Evolutionary conservation across 2,797 vertebrate genomes (phyloP).

Genomic region (Phataginus tetradactyla): DNA sequence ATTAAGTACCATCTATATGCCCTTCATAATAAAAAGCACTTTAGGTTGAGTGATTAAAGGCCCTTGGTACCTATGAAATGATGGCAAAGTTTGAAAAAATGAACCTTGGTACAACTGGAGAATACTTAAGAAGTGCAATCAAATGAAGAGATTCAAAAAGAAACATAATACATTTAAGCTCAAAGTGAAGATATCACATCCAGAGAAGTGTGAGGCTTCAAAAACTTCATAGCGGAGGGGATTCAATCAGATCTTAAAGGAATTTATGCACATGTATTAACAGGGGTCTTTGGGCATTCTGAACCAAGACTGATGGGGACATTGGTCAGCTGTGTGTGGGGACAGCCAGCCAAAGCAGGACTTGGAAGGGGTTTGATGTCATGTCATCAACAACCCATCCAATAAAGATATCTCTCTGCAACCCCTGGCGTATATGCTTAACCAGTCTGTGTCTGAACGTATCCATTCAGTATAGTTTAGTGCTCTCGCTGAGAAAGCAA

Average conservation of each 20-base stretch:
- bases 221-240: background rate
- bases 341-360: background rate
- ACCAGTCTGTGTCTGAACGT: background rate
- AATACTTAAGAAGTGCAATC: background rate
- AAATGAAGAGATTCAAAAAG: background rate
- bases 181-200: background rate
- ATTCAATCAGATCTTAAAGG: background rate
- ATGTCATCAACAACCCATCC: background rate
- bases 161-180: background rate
- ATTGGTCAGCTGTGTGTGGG: accelerated
- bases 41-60: background rate
- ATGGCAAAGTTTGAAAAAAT: background rate
- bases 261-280: background rate
- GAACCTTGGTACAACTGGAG: background rate
- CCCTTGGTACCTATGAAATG: background rate
- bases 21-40: background rate
- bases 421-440: accelerated
- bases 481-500: background rate
- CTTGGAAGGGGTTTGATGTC: too few species aligned
- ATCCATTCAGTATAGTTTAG: too few species aligned
- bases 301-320: background rate
- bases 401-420: too few species aligned
- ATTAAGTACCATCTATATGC: background rate
- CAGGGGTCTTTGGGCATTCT: background rate
- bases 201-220: background rate